Evolutionary conservation across 2,797 vertebrate species (phyloP).

Genomic region (Esox lucius): DNA sequence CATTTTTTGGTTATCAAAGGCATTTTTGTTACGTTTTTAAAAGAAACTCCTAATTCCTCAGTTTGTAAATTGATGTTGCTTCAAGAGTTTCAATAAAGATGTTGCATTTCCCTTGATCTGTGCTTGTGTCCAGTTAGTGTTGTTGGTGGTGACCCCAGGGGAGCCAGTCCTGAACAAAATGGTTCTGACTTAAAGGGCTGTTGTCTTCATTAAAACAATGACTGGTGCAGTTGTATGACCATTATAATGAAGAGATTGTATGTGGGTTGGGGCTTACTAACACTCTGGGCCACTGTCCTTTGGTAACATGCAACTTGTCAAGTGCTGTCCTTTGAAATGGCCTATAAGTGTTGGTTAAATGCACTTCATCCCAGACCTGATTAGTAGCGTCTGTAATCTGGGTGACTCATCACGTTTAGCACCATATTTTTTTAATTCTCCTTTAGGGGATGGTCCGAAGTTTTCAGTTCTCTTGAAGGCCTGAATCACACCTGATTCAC

Average conservation of each 20-base stretch:
- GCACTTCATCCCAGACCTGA: no score
- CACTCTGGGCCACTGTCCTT: no score
- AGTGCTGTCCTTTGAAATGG: no score
- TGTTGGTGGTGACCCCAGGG: neutral
- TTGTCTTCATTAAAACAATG: neutral
- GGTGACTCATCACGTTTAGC: no score
- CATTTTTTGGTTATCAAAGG: conserved; percentile 65
- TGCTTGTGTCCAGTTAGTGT: conserved; percentile 2
- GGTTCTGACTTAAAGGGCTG: neutral
- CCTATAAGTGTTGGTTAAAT: no score
- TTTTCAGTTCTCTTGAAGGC: no score
- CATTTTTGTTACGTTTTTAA: conserved; percentile 58
- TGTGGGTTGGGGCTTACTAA: neutral
- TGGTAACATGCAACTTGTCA: no score
- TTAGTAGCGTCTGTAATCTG: no score
- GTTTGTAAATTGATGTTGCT: conserved; percentile 81
- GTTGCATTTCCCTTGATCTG: conserved; percentile 70
- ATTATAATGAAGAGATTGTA: no score
- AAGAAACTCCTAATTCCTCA: conserved; percentile 67
- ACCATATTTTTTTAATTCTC: no score
- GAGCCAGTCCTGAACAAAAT: neutral
- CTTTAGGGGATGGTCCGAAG: no score
- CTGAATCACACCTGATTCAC: no score
- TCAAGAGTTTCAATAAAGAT: conserved; percentile 84
- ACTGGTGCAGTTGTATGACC: neutral